Evolutionary conservation across 2,888 invertebrate genomes (phyloP).

Genomic region (Erannis defoliaria): DNA sequence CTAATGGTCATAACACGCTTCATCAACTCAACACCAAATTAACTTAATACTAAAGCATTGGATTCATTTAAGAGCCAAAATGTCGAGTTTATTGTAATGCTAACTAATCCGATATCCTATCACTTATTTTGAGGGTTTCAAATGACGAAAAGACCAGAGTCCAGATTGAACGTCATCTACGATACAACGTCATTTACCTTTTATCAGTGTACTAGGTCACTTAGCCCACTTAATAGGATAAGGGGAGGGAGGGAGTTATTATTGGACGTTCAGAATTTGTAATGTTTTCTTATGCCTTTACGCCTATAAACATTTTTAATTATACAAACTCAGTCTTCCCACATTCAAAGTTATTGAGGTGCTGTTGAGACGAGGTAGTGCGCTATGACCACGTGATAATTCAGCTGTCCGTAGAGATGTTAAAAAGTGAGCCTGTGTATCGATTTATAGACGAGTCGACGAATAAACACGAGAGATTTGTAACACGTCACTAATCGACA

Average conservation of each 20-base stretch:
- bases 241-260: too few species aligned
- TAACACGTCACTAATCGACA: constrained; percentile 17
- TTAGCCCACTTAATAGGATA: background rate
- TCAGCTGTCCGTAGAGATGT: constrained; percentile 30
- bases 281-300: too few species aligned
- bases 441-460: constrained; percentile 37
- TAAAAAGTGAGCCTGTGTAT: constrained; percentile 37
- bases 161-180: too few species aligned
- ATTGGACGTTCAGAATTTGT: too few species aligned
- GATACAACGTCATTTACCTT: too few species aligned
- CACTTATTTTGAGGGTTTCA: too few species aligned
- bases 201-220: background rate
- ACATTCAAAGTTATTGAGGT: background rate
- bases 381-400: constrained; percentile 31
- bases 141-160: too few species aligned
- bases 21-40: background rate
- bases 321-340: too few species aligned
- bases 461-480: constrained; percentile 26
- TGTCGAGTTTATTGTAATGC: too few species aligned
- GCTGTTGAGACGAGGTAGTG: background rate
- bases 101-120: too few species aligned
- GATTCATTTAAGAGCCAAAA: too few species aligned
- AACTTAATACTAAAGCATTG: background rate
- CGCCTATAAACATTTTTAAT: too few species aligned
- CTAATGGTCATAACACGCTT: constrained; percentile 15